Evolutionary conservation across 2,888 invertebrate genomes (phyloP).

Genomic region (Phlogophora meticulosa): DNA sequence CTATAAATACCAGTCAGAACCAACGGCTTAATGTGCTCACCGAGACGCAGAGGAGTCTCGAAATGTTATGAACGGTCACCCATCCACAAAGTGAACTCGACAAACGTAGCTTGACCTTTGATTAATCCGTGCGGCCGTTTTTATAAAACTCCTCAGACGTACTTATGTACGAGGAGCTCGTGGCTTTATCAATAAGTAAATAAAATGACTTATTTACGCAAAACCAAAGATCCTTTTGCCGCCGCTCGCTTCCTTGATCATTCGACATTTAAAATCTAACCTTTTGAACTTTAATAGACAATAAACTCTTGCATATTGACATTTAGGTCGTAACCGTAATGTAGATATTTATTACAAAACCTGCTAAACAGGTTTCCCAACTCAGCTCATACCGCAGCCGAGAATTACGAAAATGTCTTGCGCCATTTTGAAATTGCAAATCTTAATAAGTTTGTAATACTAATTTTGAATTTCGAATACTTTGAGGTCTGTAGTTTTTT

Average conservation of each 20-base stretch:
- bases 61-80: too few relatives aligned
- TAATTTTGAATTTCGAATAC: slow-evolving; percentile 15
- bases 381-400: slow-evolving; percentile 7
- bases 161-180: too few relatives aligned
- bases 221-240: not conserved
- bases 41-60: too few relatives aligned
- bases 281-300: slow-evolving; percentile 34
- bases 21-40: too few relatives aligned
- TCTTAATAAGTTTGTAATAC: slow-evolving; percentile 6
- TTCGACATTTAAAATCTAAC: slow-evolving; percentile 37
- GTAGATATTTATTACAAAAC: slow-evolving; percentile 55
- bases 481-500: not conserved
- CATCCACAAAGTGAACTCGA: too few relatives aligned
- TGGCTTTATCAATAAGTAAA: too few relatives aligned
- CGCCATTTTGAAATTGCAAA: slow-evolving; percentile 32
- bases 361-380: slow-evolving; percentile 48
- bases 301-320: slow-evolving; percentile 34
- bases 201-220: not conserved
- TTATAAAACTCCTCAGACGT: too few relatives aligned
- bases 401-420: slow-evolving; percentile 41
- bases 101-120: too few relatives aligned
- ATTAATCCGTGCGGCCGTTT: too few relatives aligned
- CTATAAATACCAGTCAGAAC: too few relatives aligned
- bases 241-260: not conserved
- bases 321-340: slow-evolving; percentile 44